Conservation (phyloP, 2,797 vertebrate species). For the Acanthopagrus latus region DNA sequence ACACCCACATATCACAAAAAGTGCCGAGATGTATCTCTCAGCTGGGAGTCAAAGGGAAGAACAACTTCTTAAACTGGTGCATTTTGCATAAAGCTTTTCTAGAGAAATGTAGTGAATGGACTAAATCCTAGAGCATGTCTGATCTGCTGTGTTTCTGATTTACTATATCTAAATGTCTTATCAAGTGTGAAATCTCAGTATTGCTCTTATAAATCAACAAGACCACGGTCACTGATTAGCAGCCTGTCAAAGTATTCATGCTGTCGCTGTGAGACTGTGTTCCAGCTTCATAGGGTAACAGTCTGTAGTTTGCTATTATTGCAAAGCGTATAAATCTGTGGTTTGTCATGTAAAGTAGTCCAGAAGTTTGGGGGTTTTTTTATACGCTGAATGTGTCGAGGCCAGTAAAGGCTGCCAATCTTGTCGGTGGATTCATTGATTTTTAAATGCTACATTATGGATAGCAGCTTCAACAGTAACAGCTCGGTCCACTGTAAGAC, state of each 20-base stretch:
- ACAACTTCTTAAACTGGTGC: not conserved
- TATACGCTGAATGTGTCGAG: not conserved
- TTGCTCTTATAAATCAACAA: not conserved
- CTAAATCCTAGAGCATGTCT: not conserved
- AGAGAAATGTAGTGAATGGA: not conserved
- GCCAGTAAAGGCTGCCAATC: not conserved
- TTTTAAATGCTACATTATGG: not conserved
- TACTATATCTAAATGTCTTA: not conserved
- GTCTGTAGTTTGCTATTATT: not conserved
- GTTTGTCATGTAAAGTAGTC: not conserved
- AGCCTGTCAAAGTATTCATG: not conserved
- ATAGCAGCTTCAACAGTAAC: not conserved
- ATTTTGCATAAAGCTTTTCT: not conserved
- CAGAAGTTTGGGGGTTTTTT: not conserved
- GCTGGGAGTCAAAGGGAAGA: not conserved
- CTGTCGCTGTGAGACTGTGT: not conserved
- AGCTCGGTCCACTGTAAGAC: not conserved
- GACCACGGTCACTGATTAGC: not conserved
- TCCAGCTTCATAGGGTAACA: not conserved
- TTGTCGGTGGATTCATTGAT: not conserved
- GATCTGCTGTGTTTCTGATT: not conserved
- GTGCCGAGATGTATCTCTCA: not conserved
- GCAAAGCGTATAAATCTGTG: not conserved
- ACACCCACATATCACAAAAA: conserved; percentile 12
- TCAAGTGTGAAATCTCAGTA: not conserved